Evolutionary conservation across 2,888 invertebrate species (phyloP).

Genomic region (Deroplatys truncata): DNA sequence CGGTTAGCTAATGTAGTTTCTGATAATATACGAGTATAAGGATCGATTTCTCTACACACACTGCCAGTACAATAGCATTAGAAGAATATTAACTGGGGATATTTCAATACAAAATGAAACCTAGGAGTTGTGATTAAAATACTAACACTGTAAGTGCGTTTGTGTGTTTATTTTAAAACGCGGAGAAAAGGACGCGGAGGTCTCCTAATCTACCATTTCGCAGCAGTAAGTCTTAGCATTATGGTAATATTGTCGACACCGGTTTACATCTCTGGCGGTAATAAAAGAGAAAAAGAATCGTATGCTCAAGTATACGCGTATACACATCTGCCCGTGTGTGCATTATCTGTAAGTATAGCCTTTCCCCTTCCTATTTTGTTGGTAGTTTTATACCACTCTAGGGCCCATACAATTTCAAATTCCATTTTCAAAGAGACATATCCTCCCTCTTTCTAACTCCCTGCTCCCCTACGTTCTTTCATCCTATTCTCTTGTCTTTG

Average conservation of each 20-base stretch:
- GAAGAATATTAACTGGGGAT: slow-evolving; percentile 9
- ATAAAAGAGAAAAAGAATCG: slow-evolving; percentile 11
- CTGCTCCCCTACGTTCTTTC: neutral
- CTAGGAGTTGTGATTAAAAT: neutral
- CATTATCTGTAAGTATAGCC: neutral
- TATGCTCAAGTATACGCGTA: neutral
- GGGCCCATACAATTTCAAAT: slow-evolving; percentile 49
- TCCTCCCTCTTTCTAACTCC: slow-evolving; percentile 23
- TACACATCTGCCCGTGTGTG: neutral
- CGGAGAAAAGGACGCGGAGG: slow-evolving; percentile 9
- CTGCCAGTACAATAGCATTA: slow-evolving; percentile 21
- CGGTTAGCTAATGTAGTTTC: no score
- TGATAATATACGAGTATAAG: no score
- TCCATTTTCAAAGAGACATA: slow-evolving; percentile 41
- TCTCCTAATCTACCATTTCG: slow-evolving; percentile 27
- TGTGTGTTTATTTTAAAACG: slow-evolving; percentile 21
- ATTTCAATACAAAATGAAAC: neutral
- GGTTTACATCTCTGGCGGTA: slow-evolving; percentile 17
- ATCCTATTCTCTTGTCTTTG: slow-evolving; percentile 2
- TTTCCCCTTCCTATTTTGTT: slow-evolving; percentile 26
- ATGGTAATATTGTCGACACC: slow-evolving; percentile 22
- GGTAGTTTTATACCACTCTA: slow-evolving; percentile 50
- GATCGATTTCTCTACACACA: neutral
- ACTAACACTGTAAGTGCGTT: neutral
- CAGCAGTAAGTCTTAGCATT: slow-evolving; percentile 16